Evolutionary conservation across 2,113 vertebrate species (phyloP).

Genomic region (Myotis brandtii): DNA sequence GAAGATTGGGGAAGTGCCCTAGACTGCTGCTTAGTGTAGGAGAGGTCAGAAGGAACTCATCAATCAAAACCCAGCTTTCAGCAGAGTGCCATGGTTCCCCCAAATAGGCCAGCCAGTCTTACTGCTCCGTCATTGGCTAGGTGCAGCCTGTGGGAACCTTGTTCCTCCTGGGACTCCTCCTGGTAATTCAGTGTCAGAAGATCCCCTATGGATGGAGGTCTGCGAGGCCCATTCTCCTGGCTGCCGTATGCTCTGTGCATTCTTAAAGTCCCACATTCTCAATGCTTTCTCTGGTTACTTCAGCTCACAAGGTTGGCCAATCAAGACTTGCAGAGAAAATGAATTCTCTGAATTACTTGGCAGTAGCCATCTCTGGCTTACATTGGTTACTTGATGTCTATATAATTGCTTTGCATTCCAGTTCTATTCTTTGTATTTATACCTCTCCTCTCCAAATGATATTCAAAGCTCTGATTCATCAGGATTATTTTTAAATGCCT

Average conservation of each 20-base stretch:
- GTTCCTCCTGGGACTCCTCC: neutral
- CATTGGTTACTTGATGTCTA: neutral
- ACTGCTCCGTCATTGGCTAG: neutral
- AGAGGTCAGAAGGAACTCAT: neutral
- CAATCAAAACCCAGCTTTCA: neutral
- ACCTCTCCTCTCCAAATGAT: neutral
- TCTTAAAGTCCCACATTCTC: neutral
- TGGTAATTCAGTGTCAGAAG: neutral
- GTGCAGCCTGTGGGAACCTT: neutral
- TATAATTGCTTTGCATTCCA: neutral
- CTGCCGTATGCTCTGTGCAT: fast-evolving
- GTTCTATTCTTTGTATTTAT: neutral
- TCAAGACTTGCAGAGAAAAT: neutral
- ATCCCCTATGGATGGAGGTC: neutral
- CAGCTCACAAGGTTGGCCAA: neutral
- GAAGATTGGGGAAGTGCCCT: too few species aligned
- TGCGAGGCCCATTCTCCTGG: neutral
- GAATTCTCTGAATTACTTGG: neutral
- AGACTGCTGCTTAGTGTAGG: neutral
- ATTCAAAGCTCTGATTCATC: neutral
- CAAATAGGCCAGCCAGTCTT: neutral
- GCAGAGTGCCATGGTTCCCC: neutral
- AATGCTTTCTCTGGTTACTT: neutral
- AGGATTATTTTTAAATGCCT: neutral
- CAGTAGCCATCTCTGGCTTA: neutral